Evolutionary conservation across 2,888 invertebrate genomes (phyloP), one percentile per base, ranked within the genome.

Genomic region (Phrixothrix hirtus): DNA sequence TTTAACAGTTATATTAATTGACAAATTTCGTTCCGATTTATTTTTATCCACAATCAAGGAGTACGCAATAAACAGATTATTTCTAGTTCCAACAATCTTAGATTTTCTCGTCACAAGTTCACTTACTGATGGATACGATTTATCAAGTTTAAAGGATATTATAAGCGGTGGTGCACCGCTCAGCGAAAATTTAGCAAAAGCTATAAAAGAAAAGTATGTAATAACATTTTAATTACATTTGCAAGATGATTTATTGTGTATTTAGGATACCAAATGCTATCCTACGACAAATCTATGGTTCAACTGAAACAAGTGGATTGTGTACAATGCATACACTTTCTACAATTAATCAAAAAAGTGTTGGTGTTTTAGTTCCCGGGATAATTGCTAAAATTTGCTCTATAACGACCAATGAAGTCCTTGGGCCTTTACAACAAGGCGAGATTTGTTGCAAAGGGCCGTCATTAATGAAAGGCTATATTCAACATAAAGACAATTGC

Each of bases 51-150:
- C 83, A 1, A 82, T 91, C 61, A 82, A 88, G 65, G 80, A 83
- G 51, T 79, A 84, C 64, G 83, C 81, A 77, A 79, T 87, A 2
- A 81, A 83, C 55, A 78, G 83, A 73, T 78, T 83, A 1, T 82
- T 84, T n/a, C 73, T 89, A 58, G 92, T 92, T 2, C 92, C 92
- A 1, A 89, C 92, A 0, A 76, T 92, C 26, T 82, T 89, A 69
- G 83, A 90, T 13, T 89, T 91, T 70, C 73, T 93, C 49, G 87
- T 88, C 0, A 90, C 91, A 72, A 84, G 87, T 69, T 88, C 90
- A 0, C 73, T 87, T 26, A 86, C 91, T 4, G 76, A 81, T 9
- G 81, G 86, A 55, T 90, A 85, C 66, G 85, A 92, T 71, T 73
- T 92, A 43, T 82, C 84, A 0, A 84, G 83, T 3, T 68, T 92